Percentiles rank a stretch among this genome's conserved stretches.
Evolutionary conservation across 2,113 vertebrate species (phyloP).

Genomic region (Ceyx margarethae): DNA sequence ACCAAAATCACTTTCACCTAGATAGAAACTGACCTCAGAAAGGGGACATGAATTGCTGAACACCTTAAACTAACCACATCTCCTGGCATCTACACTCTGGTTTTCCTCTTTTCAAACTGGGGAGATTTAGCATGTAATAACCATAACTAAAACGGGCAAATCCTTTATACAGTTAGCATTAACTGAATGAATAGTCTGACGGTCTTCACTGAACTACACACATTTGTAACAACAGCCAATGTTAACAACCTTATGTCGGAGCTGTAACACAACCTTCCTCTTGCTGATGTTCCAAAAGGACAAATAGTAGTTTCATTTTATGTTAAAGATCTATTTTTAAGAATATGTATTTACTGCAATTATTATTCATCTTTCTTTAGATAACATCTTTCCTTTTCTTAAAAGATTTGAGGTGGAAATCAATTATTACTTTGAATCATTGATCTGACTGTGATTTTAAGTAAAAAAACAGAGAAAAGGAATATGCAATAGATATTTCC

Average conservation of each 20-base stretch:
- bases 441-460: background rate
- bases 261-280: background rate
- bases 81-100: background rate
- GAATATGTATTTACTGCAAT: background rate
- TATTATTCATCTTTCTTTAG: background rate
- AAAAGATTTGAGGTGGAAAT: background rate
- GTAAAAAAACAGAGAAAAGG: background rate
- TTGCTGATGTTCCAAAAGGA: background rate
- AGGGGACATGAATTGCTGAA: background rate
- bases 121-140: background rate
- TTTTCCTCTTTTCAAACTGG: background rate
- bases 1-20: slow-evolving; percentile 14
- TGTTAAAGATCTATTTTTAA: background rate
- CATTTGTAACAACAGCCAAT: background rate
- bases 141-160: background rate
- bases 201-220: background rate
- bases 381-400: background rate
- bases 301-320: background rate
- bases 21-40: background rate
- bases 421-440: background rate
- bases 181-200: background rate
- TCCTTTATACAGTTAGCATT: background rate
- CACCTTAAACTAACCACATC: background rate
- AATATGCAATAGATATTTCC: background rate
- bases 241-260: background rate